Evolutionary conservation across 2,888 invertebrate genomes (phyloP), one percentile per base, ranked within the genome.

Genomic region (Gari tellinella): DNA sequence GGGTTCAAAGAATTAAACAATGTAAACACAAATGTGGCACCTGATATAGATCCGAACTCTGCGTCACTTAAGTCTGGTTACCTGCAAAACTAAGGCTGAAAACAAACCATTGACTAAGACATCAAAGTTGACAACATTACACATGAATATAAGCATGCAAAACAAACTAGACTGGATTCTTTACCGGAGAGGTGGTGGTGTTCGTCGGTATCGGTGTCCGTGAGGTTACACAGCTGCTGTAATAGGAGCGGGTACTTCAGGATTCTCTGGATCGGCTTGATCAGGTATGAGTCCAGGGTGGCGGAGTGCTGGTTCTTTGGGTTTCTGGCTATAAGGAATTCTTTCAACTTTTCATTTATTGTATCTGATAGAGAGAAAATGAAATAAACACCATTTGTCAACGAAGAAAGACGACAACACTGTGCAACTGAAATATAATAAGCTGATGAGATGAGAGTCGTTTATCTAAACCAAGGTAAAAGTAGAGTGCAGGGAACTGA

Each of bases 211-310:
- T 95, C 95, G 77, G 96, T 95, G 92, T 97, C 97, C 84, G 98
- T 98, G 90, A 98, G 95, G 93, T 97, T 97, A 91, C 97, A 95
- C 92, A 99, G 94, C 93, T 99, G 98, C 93, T 97, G 97, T 89
- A 99, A 94, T 80, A 99, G 94, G 87, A 99, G 93, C 19, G 99
- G 99, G 94, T 99, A 99, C 93, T 99, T 98, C 83, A 99, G 95
- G 93, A 99, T 98, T 93, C 99, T 95, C 93, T 99, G 99, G 92
- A 99, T 99, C 73, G 99, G 99, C 93, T 99, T 99, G 92, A 99
- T 99, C 93, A 99, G 94, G 94, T 98, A 99, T 60, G 98, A 99
- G 93, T 99, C 98, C 1, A 99, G 94, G 26, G 98, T 98, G 87
- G 97, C 97, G 76, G 98, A 98, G 93, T 99, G 98, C 93, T 99